These are phyloP conservation scores for Sarcophaga rosellei DNA, from an alignment of 2,888 invertebrate genomes.

Conservation along the genomic window DNA sequence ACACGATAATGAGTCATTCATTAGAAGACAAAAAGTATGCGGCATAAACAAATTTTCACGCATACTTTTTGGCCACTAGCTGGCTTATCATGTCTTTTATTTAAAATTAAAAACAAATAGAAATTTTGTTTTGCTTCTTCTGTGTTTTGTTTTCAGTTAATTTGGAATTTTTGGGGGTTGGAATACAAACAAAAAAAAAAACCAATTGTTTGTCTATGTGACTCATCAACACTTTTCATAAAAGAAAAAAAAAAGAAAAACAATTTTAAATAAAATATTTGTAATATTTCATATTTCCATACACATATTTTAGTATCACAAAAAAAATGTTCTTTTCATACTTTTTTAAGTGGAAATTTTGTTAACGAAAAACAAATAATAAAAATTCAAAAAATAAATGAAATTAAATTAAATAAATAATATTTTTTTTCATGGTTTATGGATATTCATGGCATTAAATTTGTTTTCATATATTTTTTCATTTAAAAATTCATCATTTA, in stretches of 20 bases:
- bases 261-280: slow-evolving; percentile 10
- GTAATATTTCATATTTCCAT: slow-evolving; percentile 46
- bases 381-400: slow-evolving; percentile 9
- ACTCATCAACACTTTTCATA: slow-evolving; percentile 54
- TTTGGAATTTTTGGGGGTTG: slow-evolving; percentile 1
- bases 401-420: neutral
- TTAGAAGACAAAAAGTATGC: neutral
- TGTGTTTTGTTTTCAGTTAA: neutral
- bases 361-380: slow-evolving; percentile 23
- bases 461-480: slow-evolving; percentile 3
- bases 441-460: slow-evolving; percentile 24
- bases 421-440: neutral
- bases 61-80: slow-evolving; percentile 14
- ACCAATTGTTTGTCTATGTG: slow-evolving; percentile 8
- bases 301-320: slow-evolving; percentile 11
- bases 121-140: neutral
- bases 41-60: slow-evolving; percentile 9
- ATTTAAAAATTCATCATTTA: too few relatives aligned
- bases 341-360: slow-evolving; percentile 52
- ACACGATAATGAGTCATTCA: slow-evolving; percentile 42
- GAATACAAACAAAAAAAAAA: neutral
- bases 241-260: neutral
- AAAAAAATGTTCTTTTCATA: neutral
- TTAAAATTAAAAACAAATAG: neutral
- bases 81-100: slow-evolving; percentile 27